Percentiles rank a stretch among this genome's conserved stretches.
These are phyloP conservation scores for Euura lappo DNA, from an alignment of 1,140 invertebrate species.

Conservation along the genomic window DNA sequence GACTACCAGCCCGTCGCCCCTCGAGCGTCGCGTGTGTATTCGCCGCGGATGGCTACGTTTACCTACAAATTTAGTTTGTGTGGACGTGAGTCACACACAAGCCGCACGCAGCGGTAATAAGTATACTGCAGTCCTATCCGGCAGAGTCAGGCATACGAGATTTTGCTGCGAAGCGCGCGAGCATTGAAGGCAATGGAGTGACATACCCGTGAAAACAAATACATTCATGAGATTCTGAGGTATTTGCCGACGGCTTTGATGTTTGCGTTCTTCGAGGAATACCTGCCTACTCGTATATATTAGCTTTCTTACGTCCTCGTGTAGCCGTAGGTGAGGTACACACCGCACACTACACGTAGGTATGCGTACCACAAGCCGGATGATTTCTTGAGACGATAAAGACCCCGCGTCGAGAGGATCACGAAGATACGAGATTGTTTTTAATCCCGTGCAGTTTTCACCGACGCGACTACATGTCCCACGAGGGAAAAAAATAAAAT, in stretches of 20 bases:
- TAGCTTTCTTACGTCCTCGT: neutral
- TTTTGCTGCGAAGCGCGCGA: neutral
- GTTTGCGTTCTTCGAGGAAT: slow-evolving; percentile 5
- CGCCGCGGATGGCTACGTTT: neutral
- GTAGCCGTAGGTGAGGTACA: neutral
- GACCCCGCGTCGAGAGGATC: neutral
- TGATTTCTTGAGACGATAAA: neutral
- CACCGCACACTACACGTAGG: too few relatives aligned
- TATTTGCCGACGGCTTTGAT: slow-evolving; percentile 6
- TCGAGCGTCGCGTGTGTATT: neutral
- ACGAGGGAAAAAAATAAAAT: too few relatives aligned
- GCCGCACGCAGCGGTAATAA: neutral
- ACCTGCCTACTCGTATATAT: neutral
- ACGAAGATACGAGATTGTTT: too few relatives aligned
- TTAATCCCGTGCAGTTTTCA: too few relatives aligned
- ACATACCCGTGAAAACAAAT: slow-evolving; percentile 6
- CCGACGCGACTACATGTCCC: too few relatives aligned
- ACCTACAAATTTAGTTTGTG: neutral
- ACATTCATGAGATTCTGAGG: neutral
- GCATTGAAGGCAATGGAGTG: neutral
- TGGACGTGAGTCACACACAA: slow-evolving; percentile 11
- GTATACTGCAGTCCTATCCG: too few relatives aligned
- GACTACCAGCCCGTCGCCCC: neutral
- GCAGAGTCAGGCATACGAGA: neutral
- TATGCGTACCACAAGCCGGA: neutral